Conservation (phyloP, 2,888 invertebrate species). For the Cheilosia vernalis region DNA sequence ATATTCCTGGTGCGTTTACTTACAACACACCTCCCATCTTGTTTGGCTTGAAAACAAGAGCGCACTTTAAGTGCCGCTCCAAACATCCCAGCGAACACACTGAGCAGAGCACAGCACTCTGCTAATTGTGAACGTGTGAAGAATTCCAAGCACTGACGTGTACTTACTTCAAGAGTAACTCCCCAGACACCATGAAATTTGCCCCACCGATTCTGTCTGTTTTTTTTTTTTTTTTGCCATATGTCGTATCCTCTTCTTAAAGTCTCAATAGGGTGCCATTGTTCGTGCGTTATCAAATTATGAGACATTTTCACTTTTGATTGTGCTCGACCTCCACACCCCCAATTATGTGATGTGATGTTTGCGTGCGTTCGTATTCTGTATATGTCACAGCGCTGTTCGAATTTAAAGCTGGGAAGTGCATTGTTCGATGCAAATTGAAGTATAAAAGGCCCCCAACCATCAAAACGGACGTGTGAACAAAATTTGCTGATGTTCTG, state of each 20-base stretch:
- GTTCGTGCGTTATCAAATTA: constrained; percentile 73
- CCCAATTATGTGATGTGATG: constrained; percentile 9
- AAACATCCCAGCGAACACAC: neutral
- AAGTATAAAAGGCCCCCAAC: constrained; percentile 58
- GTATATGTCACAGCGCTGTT: constrained; percentile 3
- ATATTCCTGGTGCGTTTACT: neutral
- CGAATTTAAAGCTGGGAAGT: constrained; percentile 44
- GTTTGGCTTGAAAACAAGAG: neutral
- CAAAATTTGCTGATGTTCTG: constrained; percentile 47
- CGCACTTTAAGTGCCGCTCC: neutral
- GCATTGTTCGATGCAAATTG: constrained; percentile 70
- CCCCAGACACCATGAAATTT: constrained; percentile 28
- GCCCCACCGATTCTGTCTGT: constrained; percentile 12
- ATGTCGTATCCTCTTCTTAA: constrained; percentile 52
- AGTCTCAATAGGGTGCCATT: constrained; percentile 72
- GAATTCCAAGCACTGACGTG: constrained; percentile 31
- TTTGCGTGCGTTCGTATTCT: neutral
- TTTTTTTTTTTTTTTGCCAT: neutral
- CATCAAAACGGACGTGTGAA: constrained; percentile 68
- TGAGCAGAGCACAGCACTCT: constrained; percentile 4
- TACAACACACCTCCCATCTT: neutral
- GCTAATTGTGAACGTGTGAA: constrained; percentile 53
- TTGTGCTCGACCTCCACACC: constrained; percentile 51
- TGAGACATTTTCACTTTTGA: constrained; percentile 67
- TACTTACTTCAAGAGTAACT: constrained; percentile 35